These are phyloP conservation scores for Acanthosepion lycidas DNA, from an alignment of 2,888 invertebrate species.

Conservation along the genomic window DNA sequence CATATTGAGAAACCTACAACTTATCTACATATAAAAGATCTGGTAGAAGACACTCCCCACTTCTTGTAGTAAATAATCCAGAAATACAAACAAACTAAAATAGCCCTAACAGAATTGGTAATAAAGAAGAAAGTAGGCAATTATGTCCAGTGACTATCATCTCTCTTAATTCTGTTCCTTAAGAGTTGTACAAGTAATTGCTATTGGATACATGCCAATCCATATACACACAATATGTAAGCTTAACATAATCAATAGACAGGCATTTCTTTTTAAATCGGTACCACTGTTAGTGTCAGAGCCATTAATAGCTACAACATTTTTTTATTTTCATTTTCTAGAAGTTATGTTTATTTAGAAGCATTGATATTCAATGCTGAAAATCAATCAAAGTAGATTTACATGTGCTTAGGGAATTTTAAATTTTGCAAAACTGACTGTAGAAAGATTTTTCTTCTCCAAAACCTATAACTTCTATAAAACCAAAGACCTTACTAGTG, in stretches of 20 bases:
- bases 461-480: background rate
- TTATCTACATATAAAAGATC: background rate
- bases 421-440: background rate
- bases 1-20: too few species aligned
- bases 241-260: background rate
- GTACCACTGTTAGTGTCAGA: background rate
- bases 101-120: background rate
- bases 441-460: background rate
- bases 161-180: background rate
- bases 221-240: background rate
- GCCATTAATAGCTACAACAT: background rate
- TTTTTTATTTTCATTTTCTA: background rate
- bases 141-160: background rate
- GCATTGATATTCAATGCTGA: background rate
- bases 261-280: background rate
- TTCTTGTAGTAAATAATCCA: background rate
- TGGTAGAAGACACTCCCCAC: background rate
- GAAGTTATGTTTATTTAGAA: background rate
- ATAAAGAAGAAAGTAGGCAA: background rate
- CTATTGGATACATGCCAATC: background rate
- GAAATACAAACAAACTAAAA: background rate
- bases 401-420: background rate
- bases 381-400: background rate
- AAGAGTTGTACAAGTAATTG: background rate
- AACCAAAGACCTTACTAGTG: background rate